Evolutionary conservation across 2,888 invertebrate species (phyloP), one percentile per base, ranked within the genome.

Genomic region (Drosophila atroscutellata): DNA sequence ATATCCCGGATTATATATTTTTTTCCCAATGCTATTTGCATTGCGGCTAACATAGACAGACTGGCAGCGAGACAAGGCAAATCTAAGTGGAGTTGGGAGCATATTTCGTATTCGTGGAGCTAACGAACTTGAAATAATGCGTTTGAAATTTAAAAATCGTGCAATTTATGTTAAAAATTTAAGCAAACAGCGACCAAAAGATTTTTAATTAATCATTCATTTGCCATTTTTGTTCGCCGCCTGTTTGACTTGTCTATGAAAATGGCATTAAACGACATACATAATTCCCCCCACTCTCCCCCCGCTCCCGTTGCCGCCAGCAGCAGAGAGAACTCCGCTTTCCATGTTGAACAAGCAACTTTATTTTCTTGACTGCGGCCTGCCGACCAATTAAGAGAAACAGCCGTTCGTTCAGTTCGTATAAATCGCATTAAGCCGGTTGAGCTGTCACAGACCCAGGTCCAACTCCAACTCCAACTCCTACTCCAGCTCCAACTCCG

Each of bases 71-170:
- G 49, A 34, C n/a, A 47, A 30, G 9, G 11, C 24, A 49, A 18
- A 36, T 20, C 20, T 0, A 8, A 26, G 20, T 20, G 47, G 56
- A 9, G 6, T 15, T 15, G 56, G 55, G 49, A 62, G 32, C 61
- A 70, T 49, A 90, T 90, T 91, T 90, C 79, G 89, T 90, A 91
- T 91, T 90, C 91, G 71, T 57, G 77, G 81, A 90, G 83, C 83
- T 92, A 92, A 92, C 92, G 92, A 92, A 92, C 92, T 92, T 67
- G 92, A 92, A 92, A 89, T 92, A 92, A 92, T 90, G 90, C 92
- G 91, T 92, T 92, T 91, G 91, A 91, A 91, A 91, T 91, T 90
- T 90, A 86, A 90, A 90, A 88, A 85, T 80, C 86, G 77, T 89
- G 85, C 76, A 82, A 87, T 87, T 90, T 90, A 82, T 88, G 78